Base-by-base conservation (phyloP, 2,113 vertebrate species). In the Brienomyrus longianalis region DNA sequence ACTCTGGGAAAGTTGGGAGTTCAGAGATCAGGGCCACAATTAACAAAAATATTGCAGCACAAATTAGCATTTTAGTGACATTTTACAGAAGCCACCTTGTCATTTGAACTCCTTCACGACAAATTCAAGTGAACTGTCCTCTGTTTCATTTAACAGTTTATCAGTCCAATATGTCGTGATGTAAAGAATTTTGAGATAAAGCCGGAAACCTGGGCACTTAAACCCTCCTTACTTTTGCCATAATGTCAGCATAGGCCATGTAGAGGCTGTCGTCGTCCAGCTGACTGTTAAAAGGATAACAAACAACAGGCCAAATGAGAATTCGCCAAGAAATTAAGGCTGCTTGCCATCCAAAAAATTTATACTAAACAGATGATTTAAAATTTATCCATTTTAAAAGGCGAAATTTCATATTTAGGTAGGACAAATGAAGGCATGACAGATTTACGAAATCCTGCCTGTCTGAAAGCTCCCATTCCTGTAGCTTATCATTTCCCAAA, bases 221-320 rank as follows among this genome's bases (percentile, higher is more conserved):
- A 39, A 5, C 3, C 35, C 66, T 66, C 54, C 27, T 94, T 95
- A 99, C 98, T 97, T 99, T 98, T 90, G 98, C 98, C 98, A 99
- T 99, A 93, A 99, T 99, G 92, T 98, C 98, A 94, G 98, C 98
- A 90, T 99, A 99, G 11, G 98, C 98, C 97, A 99, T 99, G 92
- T 99, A 99, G 66, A 99, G 96, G 90, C 95, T 96, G 93, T 99
- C 98, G 93, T 99, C 98, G 87, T 99, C 98, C 92, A 99, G 90
- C 95, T 99, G 99, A 95, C 98, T 99, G 93, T 48, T 92, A 92
- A 62, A 93, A 19, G 84, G 84, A 93, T 5, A 92, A n/a, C 7
- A 2, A 39, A 89, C 54, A 43, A 0, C 92, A 27, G 8, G 90
- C 47, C 10, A 91, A 2, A 83, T 17, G 5, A 21, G 43, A 19